Percentiles rank a stretch among this genome's conserved stretches.
phyloP scores from a whole-genome alignment of 2,888 invertebrate species.

The Mimumesa dahlbomi region DNA sequence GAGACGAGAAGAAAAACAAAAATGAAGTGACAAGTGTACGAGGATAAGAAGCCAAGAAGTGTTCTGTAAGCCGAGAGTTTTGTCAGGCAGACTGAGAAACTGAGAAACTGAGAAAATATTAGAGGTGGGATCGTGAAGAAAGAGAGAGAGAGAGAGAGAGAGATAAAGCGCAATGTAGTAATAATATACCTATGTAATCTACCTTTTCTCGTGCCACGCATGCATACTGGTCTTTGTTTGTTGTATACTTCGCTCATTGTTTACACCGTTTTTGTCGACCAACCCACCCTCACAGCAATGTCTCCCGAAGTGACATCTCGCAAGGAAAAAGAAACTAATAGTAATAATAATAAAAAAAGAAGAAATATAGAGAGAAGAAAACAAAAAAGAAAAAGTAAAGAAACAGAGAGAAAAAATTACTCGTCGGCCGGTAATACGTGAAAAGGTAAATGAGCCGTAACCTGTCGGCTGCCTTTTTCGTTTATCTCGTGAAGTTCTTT shows the following conservation, averaged over 20 bases:
- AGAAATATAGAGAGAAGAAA: not conserved
- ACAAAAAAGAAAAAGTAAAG: not conserved
- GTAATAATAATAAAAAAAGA: not conserved
- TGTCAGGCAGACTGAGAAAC: constrained; percentile 45
- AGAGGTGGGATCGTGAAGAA: constrained; percentile 47
- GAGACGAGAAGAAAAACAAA: not conserved
- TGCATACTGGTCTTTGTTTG: constrained; percentile 62
- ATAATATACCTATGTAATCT: constrained; percentile 67
- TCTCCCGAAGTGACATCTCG: constrained; percentile 41
- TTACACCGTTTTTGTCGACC: constrained; percentile 38
- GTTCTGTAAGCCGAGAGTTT: constrained; percentile 57
- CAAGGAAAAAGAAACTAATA: constrained; percentile 22
- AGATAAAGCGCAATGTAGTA: constrained; percentile 61
- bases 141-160: constrained; percentile 60
- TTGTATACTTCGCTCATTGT: constrained; percentile 42
- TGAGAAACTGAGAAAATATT: constrained; percentile 27
- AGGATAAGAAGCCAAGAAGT: constrained; percentile 44
- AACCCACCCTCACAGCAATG: constrained; percentile 46
- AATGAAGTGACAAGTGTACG: constrained; percentile 1
- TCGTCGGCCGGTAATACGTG: constrained; percentile 29
- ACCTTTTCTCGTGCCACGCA: constrained; percentile 74
- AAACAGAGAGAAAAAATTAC: constrained; percentile 13
- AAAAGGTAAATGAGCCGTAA: constrained; percentile 30
- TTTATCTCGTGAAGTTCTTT: constrained; percentile 13
- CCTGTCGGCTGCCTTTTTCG: constrained; percentile 21